Evolutionary conservation across 2,113 vertebrate species (phyloP), one percentile per base, ranked within the genome.

Genomic region (Brachionichthys hirsutus): DNA sequence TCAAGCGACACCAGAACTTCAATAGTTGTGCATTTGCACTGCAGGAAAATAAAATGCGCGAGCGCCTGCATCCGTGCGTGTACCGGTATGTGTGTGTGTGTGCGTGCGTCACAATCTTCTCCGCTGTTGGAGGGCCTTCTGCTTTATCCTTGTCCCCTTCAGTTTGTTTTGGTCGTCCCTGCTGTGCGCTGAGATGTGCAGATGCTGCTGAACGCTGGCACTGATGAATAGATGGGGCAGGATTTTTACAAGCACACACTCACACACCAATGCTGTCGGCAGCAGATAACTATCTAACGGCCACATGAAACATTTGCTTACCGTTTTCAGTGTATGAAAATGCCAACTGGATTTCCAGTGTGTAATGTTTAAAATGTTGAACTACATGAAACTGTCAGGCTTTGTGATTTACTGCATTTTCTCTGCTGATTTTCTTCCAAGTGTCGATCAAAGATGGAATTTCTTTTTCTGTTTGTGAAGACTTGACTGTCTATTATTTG

Each of bases 151-250:
- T 45, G 62, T 62, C 66, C 67, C 76, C 44, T 43, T 57, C 22
- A 46, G 66, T 67, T 59, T 59, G 24, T 30, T 30, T 30, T 58
- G 46, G 66, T 59, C 20, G 52, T 45, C 48, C 56, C 62, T 0
- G 47, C 56, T 52, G 55, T 48, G 61, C 57, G 56, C 56, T 20
- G 46, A 60, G 56, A n/a, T 61, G 30, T 58, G 63, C 75, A 67
- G 54, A 57, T 62, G 50, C 62, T 57, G 24, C 43, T 30, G 14
- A 22, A 62, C 61, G 48, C 46, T 17, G 8, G 9, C 62, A 55
- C 22, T 53, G 71, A 70, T 75, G 45, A 70, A 70, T 70, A 54
- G 62, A 67, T 13, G n/a, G 50, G 22, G 35, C 22, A 2, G 55
- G 38, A 48, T 41, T n/a, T n/a, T n/a, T 47, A 42, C 24, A 42